Evolutionary conservation across 2,888 invertebrate species (phyloP), one percentile per base, ranked within the genome.

Genomic region (Osedax fenrisi): DNA sequence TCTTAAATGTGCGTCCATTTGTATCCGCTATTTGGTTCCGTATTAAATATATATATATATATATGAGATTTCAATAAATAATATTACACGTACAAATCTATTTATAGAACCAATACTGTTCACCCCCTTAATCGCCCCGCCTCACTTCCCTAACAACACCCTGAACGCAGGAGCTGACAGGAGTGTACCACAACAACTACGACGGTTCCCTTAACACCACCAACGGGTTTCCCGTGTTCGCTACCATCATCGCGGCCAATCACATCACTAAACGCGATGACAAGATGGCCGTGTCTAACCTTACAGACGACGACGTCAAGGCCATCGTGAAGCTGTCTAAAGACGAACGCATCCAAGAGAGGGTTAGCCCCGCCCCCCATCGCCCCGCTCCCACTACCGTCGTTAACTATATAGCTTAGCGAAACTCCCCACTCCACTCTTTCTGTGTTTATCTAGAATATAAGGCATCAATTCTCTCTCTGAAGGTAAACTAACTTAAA

Each of bases 121-220:
- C n/a, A n/a, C n/a, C n/a, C n/a, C n/a, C n/a, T n/a, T n/a, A n/a
- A n/a, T n/a, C n/a, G n/a, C n/a, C n/a, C n/a, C n/a, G n/a, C n/a
- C n/a, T n/a, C n/a, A n/a, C n/a, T n/a, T n/a, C n/a, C n/a, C n/a
- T n/a, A n/a, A n/a, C n/a, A n/a, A n/a, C n/a, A n/a, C n/a, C n/a
- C n/a, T n/a, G n/a, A n/a, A n/a, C n/a, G n/a, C 26, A 87, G 86
- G 87, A 88, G 80, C 80, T 88, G 75, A 87, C 87, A 1, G 97
- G 96, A 2, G 90, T 96, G 73, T 98, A 98, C 83, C 94, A 94
- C 0, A 96, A 97, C 83, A 96, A 91, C 83, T 99, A 97, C 82
- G 97, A 98, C 82, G 95, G 96, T 0, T 94, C 96, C 0, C 87
- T 98, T 23, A 98, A 99, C 83, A 92, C 92, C 26, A 77, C 82